Percentiles rank a stretch among this genome's conserved stretches.
phyloP scores from a whole-genome alignment of 2,797 vertebrate species.

The Epinephelus coioides region DNA sequence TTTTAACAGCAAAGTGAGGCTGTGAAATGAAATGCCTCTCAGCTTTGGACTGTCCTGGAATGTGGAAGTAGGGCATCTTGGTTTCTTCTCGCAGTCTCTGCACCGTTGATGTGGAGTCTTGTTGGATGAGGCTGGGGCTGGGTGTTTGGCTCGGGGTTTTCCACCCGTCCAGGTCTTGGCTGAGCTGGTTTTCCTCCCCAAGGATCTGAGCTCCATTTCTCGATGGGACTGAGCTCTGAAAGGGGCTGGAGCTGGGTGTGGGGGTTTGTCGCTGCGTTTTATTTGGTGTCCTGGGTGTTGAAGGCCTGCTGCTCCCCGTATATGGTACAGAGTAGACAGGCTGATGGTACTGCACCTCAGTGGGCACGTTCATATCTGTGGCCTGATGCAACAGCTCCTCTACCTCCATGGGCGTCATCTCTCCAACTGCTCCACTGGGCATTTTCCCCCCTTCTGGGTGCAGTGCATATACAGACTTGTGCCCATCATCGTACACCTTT shows the following conservation, averaged over 20 bases:
- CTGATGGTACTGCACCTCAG: conserved; percentile 91
- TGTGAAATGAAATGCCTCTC: background rate
- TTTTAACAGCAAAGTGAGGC: conserved; percentile 20
- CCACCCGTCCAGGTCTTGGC: conserved; percentile 4
- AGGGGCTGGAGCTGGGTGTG: conserved; percentile 70
- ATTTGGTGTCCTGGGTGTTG: conserved; percentile 75
- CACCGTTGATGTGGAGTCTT: conserved; percentile 23
- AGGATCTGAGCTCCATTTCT: conserved; percentile 20
- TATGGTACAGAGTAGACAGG: conserved; percentile 93
- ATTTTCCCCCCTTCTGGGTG: conserved; percentile 68
- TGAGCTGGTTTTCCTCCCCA: conserved; percentile 11
- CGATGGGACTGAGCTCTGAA: background rate
- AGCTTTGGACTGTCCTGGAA: conserved; percentile 42
- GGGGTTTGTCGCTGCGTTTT: conserved; percentile 54
- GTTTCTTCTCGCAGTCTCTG: conserved; percentile 29
- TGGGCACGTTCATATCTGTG: conserved; percentile 86
- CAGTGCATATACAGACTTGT: conserved; percentile 92
- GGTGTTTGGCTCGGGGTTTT: conserved; percentile 55
- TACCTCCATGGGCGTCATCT: conserved; percentile 89
- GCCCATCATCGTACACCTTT: conserved; percentile 95
- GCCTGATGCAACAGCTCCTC: conserved; percentile 94
- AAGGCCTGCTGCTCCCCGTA: conserved; percentile 76
- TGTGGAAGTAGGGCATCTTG: conserved; percentile 12
- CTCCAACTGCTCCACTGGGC: conserved; percentile 77
- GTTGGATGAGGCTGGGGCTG: conserved; percentile 49